A percentile compares a stretch with the other conserved stretches of the same genome.
These are phyloP conservation scores for Apis laboriosa DNA, from an alignment of 1,140 invertebrate genomes.

Conservation along the genomic window DNA sequence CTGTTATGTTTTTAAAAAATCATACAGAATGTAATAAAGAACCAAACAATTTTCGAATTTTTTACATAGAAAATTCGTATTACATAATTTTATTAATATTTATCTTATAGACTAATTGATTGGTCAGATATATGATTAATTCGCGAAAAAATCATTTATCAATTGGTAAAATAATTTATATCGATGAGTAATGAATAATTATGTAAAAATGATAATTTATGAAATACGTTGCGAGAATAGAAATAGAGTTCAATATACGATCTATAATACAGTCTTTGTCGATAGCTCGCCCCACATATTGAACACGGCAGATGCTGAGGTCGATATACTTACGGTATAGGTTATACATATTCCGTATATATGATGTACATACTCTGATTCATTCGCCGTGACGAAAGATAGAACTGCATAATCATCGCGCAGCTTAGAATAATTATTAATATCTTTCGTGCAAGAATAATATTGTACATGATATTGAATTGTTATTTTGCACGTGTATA, in stretches of 20 bases:
- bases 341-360: neutral
- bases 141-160: too few relatives aligned
- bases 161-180: neutral
- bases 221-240: conserved; percentile 4
- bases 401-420: neutral
- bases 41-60: neutral
- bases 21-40: neutral
- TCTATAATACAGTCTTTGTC: conserved; percentile 26
- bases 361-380: neutral
- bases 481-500: too few relatives aligned
- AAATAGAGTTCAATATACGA: conserved; percentile 19
- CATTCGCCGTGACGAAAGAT: conserved; percentile 4
- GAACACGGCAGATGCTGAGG: conserved; percentile 24
- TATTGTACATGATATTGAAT: neutral
- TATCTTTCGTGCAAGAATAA: neutral
- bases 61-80: neutral
- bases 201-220: neutral
- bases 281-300: conserved; percentile 30
- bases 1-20: neutral
- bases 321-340: conserved; percentile 27
- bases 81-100: neutral
- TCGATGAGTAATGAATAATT: too few relatives aligned
- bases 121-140: too few relatives aligned
- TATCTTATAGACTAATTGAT: too few relatives aligned
- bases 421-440: conserved; percentile 17